Percentiles rank a stretch among this genome's conserved stretches.
phyloP scores from a whole-genome alignment of 2,888 invertebrate species.

The Xestia sexstrigata region DNA sequence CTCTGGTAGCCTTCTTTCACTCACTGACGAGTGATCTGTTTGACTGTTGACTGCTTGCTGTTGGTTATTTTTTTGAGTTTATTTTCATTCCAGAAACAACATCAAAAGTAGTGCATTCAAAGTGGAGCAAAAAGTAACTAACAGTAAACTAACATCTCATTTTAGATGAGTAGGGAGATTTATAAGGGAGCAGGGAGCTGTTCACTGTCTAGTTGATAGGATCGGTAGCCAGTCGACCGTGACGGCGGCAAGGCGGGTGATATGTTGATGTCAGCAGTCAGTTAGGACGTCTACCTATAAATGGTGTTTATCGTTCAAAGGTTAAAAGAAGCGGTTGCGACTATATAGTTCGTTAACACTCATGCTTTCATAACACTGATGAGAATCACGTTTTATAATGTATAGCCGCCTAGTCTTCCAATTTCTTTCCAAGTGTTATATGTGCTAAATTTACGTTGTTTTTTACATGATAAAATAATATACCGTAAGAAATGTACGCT shows the following conservation, averaged over 20 bases:
- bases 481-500: not conserved
- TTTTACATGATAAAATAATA: not conserved
- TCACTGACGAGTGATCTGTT: not conserved
- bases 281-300: not conserved
- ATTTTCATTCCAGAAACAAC: not conserved
- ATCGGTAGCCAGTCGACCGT: conserved; percentile 21
- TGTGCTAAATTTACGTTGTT: too few relatives aligned
- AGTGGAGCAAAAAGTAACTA: not conserved
- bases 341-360: not conserved
- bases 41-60: too few relatives aligned
- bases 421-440: not conserved
- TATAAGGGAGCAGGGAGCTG: not conserved
- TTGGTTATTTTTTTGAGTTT: not conserved
- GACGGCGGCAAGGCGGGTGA: not conserved
- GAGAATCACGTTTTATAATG: not conserved
- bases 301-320: not conserved
- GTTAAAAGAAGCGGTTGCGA: conserved; percentile 15
- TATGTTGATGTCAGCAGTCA: conserved; percentile 14
- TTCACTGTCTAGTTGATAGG: not conserved
- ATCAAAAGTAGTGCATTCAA: not conserved
- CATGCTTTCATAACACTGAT: not conserved
- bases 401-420: not conserved
- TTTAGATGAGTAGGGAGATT: not conserved
- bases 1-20: not conserved
- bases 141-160: too few relatives aligned